Conservation (phyloP, 2,888 invertebrate species). For the Philereme vetulata region DNA sequence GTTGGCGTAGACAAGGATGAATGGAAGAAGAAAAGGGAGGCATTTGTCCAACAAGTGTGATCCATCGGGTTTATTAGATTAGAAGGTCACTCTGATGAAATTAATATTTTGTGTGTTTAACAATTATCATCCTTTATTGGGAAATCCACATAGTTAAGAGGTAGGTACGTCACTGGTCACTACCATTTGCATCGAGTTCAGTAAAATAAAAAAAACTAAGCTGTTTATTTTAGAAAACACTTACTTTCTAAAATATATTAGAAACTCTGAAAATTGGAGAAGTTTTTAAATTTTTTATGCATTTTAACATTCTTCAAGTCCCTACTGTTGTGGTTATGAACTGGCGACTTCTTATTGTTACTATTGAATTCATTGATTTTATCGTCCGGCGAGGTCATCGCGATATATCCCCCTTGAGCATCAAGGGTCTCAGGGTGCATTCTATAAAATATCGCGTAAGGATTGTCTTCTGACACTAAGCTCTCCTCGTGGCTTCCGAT, state of each 20-base stretch:
- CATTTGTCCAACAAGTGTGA: no score
- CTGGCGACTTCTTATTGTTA: slow-evolving; percentile 27
- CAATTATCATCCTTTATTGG: no score
- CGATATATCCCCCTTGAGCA: slow-evolving; percentile 40
- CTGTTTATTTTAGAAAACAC: background rate
- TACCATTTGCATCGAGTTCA: no score
- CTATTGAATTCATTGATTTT: slow-evolving; percentile 23
- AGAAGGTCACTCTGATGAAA: no score
- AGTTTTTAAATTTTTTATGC: slow-evolving; percentile 34
- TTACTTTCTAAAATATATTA: background rate
- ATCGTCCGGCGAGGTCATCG: slow-evolving; percentile 38
- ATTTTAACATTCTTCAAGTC: slow-evolving; percentile 18
- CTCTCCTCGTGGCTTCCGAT: slow-evolving; percentile 48
- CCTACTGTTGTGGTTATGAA: no score
- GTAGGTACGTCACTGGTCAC: no score
- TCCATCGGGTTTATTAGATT: no score
- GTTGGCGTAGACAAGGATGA: no score
- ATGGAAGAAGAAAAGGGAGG: no score
- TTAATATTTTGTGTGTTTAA: no score
- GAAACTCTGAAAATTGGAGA: slow-evolving; percentile 9
- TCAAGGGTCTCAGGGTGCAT: slow-evolving; percentile 53
- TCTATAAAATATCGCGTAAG: slow-evolving; percentile 64
- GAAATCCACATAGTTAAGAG: no score
- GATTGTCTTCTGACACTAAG: slow-evolving; percentile 45
- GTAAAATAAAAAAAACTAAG: no score